phyloP scores from a whole-genome alignment of 2,113 vertebrate genomes.

The Thunnus maccoyii region DNA sequence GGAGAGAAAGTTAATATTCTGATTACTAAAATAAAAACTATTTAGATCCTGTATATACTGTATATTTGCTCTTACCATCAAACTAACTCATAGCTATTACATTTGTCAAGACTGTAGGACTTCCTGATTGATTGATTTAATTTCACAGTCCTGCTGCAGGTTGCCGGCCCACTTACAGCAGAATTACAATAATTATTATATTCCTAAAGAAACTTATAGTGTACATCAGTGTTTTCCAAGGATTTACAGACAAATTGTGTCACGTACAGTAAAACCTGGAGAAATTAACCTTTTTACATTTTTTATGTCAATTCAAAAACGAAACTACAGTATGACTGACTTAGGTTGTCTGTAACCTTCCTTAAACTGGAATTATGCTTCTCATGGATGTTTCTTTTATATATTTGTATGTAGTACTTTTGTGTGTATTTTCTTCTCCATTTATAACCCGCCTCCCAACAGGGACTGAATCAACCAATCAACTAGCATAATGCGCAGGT shows the following conservation, averaged over 20 bases:
- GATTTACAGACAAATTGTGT: background rate
- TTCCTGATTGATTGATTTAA: slow-evolving; percentile 27
- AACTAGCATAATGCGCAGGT: too few relatives aligned
- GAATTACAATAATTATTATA: background rate
- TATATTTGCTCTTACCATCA: background rate
- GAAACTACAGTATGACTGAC: background rate
- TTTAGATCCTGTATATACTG: background rate
- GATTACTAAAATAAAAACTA: slow-evolving; percentile 14
- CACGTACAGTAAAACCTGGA: background rate
- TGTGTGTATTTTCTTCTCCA: too few relatives aligned
- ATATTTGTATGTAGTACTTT: too few relatives aligned
- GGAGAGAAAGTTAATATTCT: slow-evolving; percentile 6
- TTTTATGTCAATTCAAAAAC: too few relatives aligned
- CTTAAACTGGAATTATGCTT: too few relatives aligned
- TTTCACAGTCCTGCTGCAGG: slow-evolving; percentile 6
- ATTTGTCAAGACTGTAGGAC: slow-evolving; percentile 22
- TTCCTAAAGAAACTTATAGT: background rate
- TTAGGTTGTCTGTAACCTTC: background rate
- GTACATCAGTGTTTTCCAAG: background rate
- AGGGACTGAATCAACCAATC: too few relatives aligned
- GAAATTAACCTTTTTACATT: too few relatives aligned
- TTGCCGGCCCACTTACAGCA: background rate
- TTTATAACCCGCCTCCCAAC: too few relatives aligned
- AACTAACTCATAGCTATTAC: slow-evolving; percentile 30
- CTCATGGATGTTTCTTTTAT: too few relatives aligned